Base-by-base conservation (phyloP, 2,888 invertebrate genomes). In the Napeogenes inachia region DNA sequence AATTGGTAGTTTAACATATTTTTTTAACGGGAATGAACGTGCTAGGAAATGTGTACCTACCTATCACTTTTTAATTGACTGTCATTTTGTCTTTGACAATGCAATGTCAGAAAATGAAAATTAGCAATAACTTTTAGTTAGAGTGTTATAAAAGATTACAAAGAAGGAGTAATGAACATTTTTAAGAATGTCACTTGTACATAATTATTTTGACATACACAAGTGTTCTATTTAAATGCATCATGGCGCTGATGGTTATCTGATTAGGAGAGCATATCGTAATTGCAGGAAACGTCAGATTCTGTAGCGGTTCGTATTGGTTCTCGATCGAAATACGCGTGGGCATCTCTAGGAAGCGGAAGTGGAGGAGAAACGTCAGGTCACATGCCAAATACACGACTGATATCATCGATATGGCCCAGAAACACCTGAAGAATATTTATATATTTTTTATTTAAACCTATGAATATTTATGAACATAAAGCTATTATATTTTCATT, bases 241-340 rank as follows among this genome's bases (percentile, higher is more conserved):
- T 70, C 45, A 89, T 71, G 46, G 87, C 80, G 47, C 78, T 80
- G 32, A 74, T 59, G 4, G 86, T 86, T 46, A 91, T 75, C 68
- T 86, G 89, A 67, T 89, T 89, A 0, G 90, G 85, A 0, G 84
- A 76, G 71, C 93, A 93, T 47, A 93, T 71, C 0, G 91, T 91
- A 45, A 92, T 84, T 42, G 91, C 81, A 0, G 93, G 92, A 74
- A 89, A 92, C 3, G 84, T 79, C 21, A 92, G 68, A 62, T 76
- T 76, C 2, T 66, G 53, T 0, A 92, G 70, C 0, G 89, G 80
- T n/a, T 88, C 87, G 70, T 87, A 81, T 82, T 92, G 78, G 76
- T 89, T 84, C 70, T 92, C 92, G 30, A 93, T 91, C 61, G 91
- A 90, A 73, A 92, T 89, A 46, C 92, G 84, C 0, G 92, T 93